Evolutionary conservation across 2,113 vertebrate species (phyloP).

Genomic region (Myodes glareolus): DNA sequence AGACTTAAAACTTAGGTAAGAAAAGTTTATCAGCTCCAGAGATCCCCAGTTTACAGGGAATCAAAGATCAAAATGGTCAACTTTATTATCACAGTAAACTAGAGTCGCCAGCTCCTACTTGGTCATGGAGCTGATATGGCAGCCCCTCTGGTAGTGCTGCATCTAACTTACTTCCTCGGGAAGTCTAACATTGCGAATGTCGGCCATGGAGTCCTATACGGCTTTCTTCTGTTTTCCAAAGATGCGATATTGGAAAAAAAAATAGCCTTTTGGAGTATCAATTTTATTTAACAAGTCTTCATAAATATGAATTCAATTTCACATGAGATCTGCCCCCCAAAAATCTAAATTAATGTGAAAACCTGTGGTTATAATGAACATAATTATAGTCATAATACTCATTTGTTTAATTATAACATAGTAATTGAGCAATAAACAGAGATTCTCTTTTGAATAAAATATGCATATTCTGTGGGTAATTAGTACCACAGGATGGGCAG

Average conservation of each 20-base stretch:
- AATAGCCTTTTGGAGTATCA: background rate
- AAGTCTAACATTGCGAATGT: background rate
- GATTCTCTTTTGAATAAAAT: background rate
- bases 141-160: fast-evolving
- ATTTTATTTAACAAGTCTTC: background rate
- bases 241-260: background rate
- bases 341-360: conserved; percentile 52
- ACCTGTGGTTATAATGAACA: background rate
- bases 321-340: background rate
- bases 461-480: background rate
- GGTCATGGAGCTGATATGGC: background rate
- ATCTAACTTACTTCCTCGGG: background rate
- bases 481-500: background rate
- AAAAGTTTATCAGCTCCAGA: background rate
- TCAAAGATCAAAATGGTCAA: background rate
- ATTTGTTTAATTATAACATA: conserved; percentile 22
- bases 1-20: background rate
- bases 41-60: background rate
- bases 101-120: background rate
- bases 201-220: background rate
- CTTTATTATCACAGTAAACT: background rate
- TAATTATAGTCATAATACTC: background rate
- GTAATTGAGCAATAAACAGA: background rate
- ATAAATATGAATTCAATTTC: background rate
- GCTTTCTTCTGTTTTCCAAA: conserved; percentile 11